phyloP scores from a whole-genome alignment of 2,797 vertebrate species.

The Taeniopygia guttata region DNA sequence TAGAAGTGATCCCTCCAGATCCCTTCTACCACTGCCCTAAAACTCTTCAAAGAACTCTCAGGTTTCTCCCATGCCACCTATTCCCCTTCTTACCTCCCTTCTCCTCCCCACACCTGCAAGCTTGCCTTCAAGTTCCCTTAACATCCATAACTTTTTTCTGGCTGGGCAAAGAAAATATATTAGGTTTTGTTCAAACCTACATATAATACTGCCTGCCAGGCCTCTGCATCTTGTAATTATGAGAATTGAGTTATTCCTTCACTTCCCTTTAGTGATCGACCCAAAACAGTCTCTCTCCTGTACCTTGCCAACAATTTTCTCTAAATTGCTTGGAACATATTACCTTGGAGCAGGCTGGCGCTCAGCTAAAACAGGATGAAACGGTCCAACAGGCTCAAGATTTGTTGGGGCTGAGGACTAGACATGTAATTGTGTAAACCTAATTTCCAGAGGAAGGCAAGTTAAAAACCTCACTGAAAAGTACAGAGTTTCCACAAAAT shows the following conservation, averaged over 20 bases:
- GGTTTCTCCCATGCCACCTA: not conserved
- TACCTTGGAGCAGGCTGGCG: not conserved
- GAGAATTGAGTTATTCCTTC: not conserved
- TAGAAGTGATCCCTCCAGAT: not conserved
- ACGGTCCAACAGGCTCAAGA: not conserved
- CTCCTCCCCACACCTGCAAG: not conserved
- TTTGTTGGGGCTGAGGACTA: not conserved
- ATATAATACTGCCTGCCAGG: not conserved
- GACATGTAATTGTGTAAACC: not conserved
- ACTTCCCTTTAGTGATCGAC: not conserved
- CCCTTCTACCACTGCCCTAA: not conserved
- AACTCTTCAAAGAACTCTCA: not conserved
- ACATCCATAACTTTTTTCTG: not conserved
- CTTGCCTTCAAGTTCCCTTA: not conserved
- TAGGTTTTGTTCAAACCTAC: not conserved
- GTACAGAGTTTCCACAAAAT: not conserved
- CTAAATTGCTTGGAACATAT: not conserved
- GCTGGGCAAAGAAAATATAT: not conserved
- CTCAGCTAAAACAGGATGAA: not conserved
- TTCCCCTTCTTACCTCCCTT: not conserved
- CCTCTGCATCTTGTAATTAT: not conserved
- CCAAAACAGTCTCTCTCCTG: not conserved
- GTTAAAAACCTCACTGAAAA: not conserved
- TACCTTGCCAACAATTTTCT: constrained; percentile 15
- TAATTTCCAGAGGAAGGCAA: not conserved